A percentile compares a stretch with the other conserved stretches of the same genome.
Conservation (phyloP, 2,797 vertebrate species). For the Pterois miles region DNA sequence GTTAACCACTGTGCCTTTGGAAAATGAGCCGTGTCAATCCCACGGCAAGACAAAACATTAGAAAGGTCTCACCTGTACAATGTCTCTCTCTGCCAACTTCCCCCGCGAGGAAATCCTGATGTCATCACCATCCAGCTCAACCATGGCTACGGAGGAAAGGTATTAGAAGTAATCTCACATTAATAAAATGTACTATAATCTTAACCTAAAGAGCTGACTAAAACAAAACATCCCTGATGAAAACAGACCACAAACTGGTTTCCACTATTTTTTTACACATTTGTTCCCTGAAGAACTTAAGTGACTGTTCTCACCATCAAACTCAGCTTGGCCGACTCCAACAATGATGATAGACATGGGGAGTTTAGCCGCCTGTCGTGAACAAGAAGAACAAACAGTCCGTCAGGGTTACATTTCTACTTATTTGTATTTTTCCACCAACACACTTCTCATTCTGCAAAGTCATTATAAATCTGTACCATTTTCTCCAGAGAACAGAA, state of each 20-base stretch:
- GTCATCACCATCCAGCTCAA: constrained; percentile 94
- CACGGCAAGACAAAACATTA: neutral
- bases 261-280: neutral
- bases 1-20: neutral
- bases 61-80: constrained; percentile 89
- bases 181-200: neutral
- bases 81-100: constrained; percentile 93
- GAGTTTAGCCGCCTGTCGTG: constrained; percentile 90
- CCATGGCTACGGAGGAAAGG: constrained; percentile 88
- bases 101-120: constrained; percentile 94
- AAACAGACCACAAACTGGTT: constrained; percentile 10
- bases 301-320: constrained; percentile 87
- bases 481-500: constrained; percentile 20
- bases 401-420: constrained; percentile 21
- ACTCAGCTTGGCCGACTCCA: constrained; percentile 95
- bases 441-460: constrained; percentile 2
- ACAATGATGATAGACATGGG: constrained; percentile 99
- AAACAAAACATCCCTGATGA: constrained; percentile 1
- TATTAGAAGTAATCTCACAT: neutral
- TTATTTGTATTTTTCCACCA: constrained; percentile 11
- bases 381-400: constrained; percentile 58
- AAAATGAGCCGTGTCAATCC: neutral
- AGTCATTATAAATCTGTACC: constrained; percentile 16
- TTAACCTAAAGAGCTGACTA: neutral
- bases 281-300: neutral